Evolutionary conservation across 2,113 vertebrate genomes (phyloP).

Genomic region (Macquaria ambigua): DNA sequence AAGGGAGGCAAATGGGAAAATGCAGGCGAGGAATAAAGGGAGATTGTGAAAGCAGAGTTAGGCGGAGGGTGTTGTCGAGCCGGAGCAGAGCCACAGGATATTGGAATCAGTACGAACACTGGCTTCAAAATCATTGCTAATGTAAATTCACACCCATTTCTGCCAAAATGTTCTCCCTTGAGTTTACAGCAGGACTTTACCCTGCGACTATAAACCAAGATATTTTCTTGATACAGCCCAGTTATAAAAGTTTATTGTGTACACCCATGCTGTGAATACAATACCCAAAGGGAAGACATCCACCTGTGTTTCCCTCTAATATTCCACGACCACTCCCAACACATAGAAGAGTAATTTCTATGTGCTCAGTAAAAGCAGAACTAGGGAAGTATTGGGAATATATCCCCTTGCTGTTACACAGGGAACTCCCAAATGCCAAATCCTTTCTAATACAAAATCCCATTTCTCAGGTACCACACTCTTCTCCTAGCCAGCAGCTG

Average conservation of each 20-base stretch:
- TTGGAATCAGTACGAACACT: constrained; percentile 22
- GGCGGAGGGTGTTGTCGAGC: constrained; percentile 20
- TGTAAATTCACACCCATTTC: constrained; percentile 60
- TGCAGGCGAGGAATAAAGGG: constrained; percentile 8
- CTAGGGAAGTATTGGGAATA: constrained; percentile 23
- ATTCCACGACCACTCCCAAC: background rate
- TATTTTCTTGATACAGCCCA: constrained; percentile 11
- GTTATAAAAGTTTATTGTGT: constrained; percentile 13
- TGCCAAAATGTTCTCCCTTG: constrained; percentile 50
- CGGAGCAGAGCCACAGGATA: constrained; percentile 5
- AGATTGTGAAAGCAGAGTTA: constrained; percentile 2
- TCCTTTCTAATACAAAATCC: constrained; percentile 49
- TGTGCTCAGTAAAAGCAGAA: constrained; percentile 37
- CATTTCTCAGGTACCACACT: constrained; percentile 70
- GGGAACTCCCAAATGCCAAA: constrained; percentile 68
- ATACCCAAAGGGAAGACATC: constrained; percentile 28
- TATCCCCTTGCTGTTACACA: constrained; percentile 30
- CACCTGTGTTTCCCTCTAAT: constrained; percentile 43
- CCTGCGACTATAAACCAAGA: constrained; percentile 40
- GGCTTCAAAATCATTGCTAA: constrained; percentile 44
- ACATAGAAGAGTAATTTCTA: constrained; percentile 15
- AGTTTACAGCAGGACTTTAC: constrained; percentile 50
- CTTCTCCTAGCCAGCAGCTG: constrained; percentile 53
- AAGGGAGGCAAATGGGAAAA: constrained; percentile 45
- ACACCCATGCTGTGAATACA: constrained; percentile 50